phyloP scores from a whole-genome alignment of 1,140 invertebrate species.

The Tetraneura akinire region DNA sequence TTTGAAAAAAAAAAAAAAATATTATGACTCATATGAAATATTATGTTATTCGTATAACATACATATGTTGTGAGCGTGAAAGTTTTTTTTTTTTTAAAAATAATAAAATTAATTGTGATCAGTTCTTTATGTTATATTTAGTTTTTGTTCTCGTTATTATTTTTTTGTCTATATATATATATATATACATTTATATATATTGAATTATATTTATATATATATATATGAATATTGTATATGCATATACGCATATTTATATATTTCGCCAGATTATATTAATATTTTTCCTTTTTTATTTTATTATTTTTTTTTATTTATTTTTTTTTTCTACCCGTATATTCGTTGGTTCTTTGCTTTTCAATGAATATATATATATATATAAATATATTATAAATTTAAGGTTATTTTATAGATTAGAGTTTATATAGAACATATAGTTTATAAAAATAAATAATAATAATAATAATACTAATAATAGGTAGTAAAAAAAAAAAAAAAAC shows the following conservation, averaged over 20 bases:
- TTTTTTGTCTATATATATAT: constrained; percentile 48
- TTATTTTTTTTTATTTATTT: constrained; percentile 19
- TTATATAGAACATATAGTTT: constrained; percentile 1
- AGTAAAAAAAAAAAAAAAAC: no score
- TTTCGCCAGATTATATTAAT: constrained; percentile 46
- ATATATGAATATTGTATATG: no score
- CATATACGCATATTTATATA: constrained; percentile 16
- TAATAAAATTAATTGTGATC: constrained; percentile 43
- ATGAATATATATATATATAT: constrained; percentile 17
- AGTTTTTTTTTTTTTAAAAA: not conserved
- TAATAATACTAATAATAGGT: no score
- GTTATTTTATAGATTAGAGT: constrained; percentile 43
- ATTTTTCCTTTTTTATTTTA: constrained; percentile 9
- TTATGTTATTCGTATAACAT: not conserved
- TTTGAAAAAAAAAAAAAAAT: not conserved
- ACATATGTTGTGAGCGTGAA: not conserved
- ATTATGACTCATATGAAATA: constrained; percentile 10
- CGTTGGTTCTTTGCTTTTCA: constrained; percentile 36
- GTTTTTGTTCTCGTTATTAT: constrained; percentile 51
- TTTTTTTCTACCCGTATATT: constrained; percentile 41
- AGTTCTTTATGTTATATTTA: constrained; percentile 42
- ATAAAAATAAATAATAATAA: not conserved
- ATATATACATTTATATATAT: constrained; percentile 47
- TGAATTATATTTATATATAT: constrained; percentile 38
- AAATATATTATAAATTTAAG: constrained; percentile 31